Evolutionary conservation across 53 echinoderm and acorn worm genomes (phyloP), one percentile per base, ranked within the genome.

Genomic region (Temnopleurus reevesii): DNA sequence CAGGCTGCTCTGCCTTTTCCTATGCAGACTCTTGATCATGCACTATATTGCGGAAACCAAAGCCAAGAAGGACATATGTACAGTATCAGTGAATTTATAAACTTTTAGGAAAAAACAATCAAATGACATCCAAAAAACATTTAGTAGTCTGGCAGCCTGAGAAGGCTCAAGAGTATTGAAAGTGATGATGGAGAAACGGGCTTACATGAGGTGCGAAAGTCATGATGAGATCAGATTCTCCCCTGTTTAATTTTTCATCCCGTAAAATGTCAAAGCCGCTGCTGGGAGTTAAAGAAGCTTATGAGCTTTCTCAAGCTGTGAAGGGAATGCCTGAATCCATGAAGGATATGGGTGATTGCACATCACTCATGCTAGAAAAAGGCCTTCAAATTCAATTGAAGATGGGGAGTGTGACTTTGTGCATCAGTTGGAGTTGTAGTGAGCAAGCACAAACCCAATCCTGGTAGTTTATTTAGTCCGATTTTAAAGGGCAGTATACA

Each of bases 241-340:
- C 59, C 19, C 38, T 26, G 60, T 59, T 60, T 45, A 85, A 59
- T 85, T 85, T 61, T 5, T 46, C 24, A 38, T 60, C 59, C 85
- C 60, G 43, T 24, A 23, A 87, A 87, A 87, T 87, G 88, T 66
- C 88, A 87, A 49, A 47, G 36, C 49, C 66, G 31, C 88, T 66
- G 88, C 88, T 66, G 71, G 53, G 88, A 87, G 65, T 29, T 46
- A 49, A 79, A 79, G 71, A 79, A 49, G 79, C 46, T 79, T 47
- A 49, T 23, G 12, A 27, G 79, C 79, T 29, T n/a, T 79, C 79
- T 79, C 79, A 46, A 27, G 49, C 79, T 79, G 79, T 28, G 49
- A 79, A 47, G 45, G 79, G 79, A 79, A 79, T 79, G 45, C 79
- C 79, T 79, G 28, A 21, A 21, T 12, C n/a, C n/a, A 25, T 19